Conservation (phyloP, 37 sponge, comb jelly and placozoan species). For the Amphimedon queenslandica region DNA sequence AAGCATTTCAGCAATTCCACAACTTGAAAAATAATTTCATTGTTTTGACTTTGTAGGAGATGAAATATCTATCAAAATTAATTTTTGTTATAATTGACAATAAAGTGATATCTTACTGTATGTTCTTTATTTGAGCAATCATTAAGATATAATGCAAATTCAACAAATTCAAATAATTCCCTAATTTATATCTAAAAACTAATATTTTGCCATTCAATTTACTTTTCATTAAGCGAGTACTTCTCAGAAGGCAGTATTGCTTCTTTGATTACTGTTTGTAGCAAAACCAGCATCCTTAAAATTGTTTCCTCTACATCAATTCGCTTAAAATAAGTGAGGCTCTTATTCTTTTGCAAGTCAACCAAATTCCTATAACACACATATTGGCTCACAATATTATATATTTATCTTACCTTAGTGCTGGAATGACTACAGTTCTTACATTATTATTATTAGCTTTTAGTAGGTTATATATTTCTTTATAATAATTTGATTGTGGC, state of each 20-base stretch:
- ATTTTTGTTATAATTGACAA: too few relatives aligned
- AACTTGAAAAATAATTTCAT: conserved; percentile 43
- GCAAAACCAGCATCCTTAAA: neutral
- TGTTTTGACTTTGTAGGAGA: conserved; percentile 53
- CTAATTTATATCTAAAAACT: neutral
- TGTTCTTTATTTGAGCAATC: too few relatives aligned
- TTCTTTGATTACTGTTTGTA: neutral
- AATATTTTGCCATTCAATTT: neutral
- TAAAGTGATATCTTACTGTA: too few relatives aligned
- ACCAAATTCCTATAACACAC: neutral
- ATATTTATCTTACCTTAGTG: neutral
- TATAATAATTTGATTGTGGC: too few relatives aligned
- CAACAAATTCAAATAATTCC: neutral
- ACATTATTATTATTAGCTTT: neutral
- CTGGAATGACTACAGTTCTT: neutral
- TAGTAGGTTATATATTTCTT: neutral
- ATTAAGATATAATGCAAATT: too few relatives aligned
- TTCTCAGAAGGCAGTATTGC: neutral
- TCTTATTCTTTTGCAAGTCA: neutral
- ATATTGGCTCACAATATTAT: too few relatives aligned
- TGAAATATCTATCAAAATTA: neutral
- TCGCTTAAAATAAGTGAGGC: neutral
- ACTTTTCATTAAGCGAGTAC: neutral
- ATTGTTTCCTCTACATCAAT: neutral
- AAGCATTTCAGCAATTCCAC: conserved; percentile 54